Base-by-base conservation (phyloP, 2,888 invertebrate genomes). In the Leptinotarsa peninsularis region DNA sequence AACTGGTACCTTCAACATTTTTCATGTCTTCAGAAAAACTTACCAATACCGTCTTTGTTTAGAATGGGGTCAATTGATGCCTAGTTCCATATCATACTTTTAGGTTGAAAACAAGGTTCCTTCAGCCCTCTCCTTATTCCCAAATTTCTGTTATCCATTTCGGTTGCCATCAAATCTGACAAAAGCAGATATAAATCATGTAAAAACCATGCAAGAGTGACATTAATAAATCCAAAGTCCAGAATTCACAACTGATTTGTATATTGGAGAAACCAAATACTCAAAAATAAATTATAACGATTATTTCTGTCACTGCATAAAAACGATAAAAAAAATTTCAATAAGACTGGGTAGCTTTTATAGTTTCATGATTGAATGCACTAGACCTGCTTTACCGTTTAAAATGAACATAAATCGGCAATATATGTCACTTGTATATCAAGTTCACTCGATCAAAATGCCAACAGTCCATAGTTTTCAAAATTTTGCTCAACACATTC, bases 181-280 rank as follows among this genome's bases (percentile, higher is more conserved):
- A 21, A 76, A 76, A 76, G 71, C 63, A 76, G 73, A 76, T 67
- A 76, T 67, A 73, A 74, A 60, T 60, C 63, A 74, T 76, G 75
- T 72, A 75, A 72, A 66, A 73, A 73, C 68, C 66, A 43, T 52
- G 52, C 49, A 43, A 73, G 58, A 58, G 58, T 58, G 58, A 21
- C 21, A 58, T 14, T 58, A 58, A 58, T n/a, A 58, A 58, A 23
- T 14, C 58, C 18, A 58, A 58, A 23, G 43, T 43, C 33, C 27
- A 14, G 66, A 33, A 49, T 58, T 58, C 58, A 18, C 13, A 58
- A n/a, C n/a, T 58, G 52, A 3, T 15, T 15, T 52, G 14, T 52
- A n/a, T 4, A 15, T 17, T 52, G 4, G 52, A 17, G 52, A 52
- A n/a, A 52, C 52, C 15, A 2, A 52, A 52, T 43, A 43, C 43